Evolutionary conservation across 2,888 invertebrate species (phyloP), one percentile per base, ranked within the genome.

Genomic region (Microctonus hyperodae): DNA sequence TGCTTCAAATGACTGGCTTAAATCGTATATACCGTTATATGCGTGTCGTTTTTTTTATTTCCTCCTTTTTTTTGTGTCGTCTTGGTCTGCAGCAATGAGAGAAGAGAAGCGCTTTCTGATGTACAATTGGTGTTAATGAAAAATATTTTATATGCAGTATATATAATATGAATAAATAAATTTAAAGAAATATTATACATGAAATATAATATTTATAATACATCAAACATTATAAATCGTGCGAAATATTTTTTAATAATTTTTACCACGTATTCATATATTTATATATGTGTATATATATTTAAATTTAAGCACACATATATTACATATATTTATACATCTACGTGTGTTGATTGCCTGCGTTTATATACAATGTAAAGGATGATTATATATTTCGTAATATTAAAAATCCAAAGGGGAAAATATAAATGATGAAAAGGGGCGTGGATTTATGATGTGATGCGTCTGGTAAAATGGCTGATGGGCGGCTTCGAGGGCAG

Each of bases 1-100:
- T 31, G 9, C 55, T 31, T 44, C 44, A 44, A 44, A 44, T 55
- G 44, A 44, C 37, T 66, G 63, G 58, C 63, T 69, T 67, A 69
- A 81, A 79, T 79, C 81, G 76, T 81, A 44, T 16, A 44, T 5
- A 82, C 81, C 81, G 81, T 81, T 81, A 79, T 70, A 72, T 22
- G 22, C 22, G 22, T 65, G 51, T 37, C 51, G 50, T 63, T 69
- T 61, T 64, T 63, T 44, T 44, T 13, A n/a, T 37, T n/a, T n/a
- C 7, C 16, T 44, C 16, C 16, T 20, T 44, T n/a, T 44, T 44
- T 44, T 5, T 44, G 1, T 40, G 13, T n/a, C 40, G 40, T 2
- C n/a, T 1, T 44, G n/a, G 4, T 44, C 51, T 23, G 7, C 13
- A 13, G 23, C 53, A 53, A 55, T 31, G n/a, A 55, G 55, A 55